These are phyloP conservation scores for Chirona hameri DNA, from an alignment of 2,888 invertebrate genomes.

Conservation along the genomic window DNA sequence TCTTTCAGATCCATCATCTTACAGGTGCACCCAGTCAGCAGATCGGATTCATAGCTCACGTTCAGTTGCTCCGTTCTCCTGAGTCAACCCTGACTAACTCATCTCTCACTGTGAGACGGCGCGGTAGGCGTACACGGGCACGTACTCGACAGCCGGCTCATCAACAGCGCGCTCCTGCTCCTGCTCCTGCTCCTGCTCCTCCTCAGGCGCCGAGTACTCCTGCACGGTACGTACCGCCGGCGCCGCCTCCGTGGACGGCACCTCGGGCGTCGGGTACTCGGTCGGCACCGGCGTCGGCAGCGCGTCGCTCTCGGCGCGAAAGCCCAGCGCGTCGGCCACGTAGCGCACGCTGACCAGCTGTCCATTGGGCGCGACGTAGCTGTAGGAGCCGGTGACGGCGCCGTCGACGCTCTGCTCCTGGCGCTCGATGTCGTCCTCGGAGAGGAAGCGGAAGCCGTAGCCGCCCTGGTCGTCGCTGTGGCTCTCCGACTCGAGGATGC, in stretches of 20 bases:
- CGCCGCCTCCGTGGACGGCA: constrained; percentile 23
- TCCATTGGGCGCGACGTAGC: neutral
- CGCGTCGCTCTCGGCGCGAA: constrained; percentile 11
- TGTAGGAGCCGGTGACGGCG: neutral
- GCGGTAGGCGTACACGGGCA: neutral
- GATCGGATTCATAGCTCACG: too few relatives aligned
- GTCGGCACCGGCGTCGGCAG: constrained; percentile 4
- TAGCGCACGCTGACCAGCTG: neutral
- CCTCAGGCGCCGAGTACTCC: neutral
- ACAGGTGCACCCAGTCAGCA: too few relatives aligned
- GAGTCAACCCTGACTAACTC: too few relatives aligned
- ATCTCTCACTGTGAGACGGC: neutral
- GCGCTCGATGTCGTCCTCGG: neutral
- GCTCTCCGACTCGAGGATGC: neutral
- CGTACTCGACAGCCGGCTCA: neutral
- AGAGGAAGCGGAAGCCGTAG: constrained; percentile 8
- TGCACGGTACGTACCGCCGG: neutral
- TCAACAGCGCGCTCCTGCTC: neutral
- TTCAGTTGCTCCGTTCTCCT: too few relatives aligned
- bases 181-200: neutral
- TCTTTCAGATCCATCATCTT: too few relatives aligned
- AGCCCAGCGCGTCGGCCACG: neutral
- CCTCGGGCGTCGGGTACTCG: constrained; percentile 26
- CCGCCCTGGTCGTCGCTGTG: neutral
- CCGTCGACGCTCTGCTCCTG: neutral